Percentiles rank a stretch among this genome's conserved stretches.
These are phyloP conservation scores for Syndactyla subalaris DNA, from an alignment of 2,797 vertebrate species.

Conservation along the genomic window DNA sequence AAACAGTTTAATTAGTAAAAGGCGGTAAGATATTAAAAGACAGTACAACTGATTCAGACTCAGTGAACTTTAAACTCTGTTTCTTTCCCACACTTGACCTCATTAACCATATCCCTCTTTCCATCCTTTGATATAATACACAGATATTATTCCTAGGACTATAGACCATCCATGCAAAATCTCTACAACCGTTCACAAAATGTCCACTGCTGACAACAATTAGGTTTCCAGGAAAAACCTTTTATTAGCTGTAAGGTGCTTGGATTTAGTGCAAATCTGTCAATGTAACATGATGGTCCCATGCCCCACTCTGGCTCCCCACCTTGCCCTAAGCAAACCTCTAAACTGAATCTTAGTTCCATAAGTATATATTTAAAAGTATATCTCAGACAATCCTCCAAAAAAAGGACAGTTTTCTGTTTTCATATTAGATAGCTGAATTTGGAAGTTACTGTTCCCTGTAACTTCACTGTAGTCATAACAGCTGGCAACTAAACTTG, in stretches of 20 bases:
- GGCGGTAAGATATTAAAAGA: not conserved
- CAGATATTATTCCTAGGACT: not conserved
- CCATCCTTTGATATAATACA: not conserved
- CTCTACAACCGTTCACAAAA: not conserved
- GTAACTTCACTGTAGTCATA: not conserved
- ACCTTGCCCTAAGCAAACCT: not conserved
- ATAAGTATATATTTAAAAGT: not conserved
- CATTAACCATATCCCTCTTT: not conserved
- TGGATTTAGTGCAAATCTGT: not conserved
- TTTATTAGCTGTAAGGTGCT: not conserved
- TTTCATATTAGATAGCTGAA: not conserved
- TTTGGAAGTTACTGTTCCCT: not conserved
- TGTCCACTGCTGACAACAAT: not conserved
- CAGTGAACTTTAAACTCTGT: not conserved
- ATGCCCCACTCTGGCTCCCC: not conserved
- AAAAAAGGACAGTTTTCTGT: not conserved
- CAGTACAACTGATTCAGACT: not conserved
- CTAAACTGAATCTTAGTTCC: not conserved
- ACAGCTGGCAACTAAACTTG: not conserved
- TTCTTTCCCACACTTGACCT: not conserved
- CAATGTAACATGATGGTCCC: not conserved
- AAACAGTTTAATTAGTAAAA: not conserved
- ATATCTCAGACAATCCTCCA: not conserved
- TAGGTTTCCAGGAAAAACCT: not conserved
- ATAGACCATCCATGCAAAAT: not conserved